Percentiles rank a stretch among this genome's conserved stretches.
Conservation (phyloP, 2,888 invertebrate species). For the Phortica okadai region DNA sequence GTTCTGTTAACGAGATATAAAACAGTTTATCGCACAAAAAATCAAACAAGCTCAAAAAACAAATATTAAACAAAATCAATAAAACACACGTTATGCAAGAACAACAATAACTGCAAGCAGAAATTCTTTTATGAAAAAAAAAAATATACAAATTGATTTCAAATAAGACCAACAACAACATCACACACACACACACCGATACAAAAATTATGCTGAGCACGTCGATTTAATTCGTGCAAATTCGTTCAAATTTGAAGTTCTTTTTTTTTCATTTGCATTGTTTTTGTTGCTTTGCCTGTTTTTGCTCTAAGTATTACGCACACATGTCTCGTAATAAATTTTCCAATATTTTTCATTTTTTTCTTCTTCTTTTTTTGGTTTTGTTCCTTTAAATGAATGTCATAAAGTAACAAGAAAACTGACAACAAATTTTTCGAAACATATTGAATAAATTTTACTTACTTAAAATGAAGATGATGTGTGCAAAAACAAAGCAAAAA, state of each 20-base stretch:
- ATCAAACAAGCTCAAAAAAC: neutral
- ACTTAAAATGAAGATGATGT: conserved; percentile 16
- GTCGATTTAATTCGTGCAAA: conserved; percentile 19
- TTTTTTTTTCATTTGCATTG: neutral
- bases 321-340: conserved; percentile 10
- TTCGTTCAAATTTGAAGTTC: neutral
- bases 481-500: neutral
- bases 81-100: neutral
- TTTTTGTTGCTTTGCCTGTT: neutral
- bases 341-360: conserved; percentile 10
- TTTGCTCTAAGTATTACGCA: neutral
- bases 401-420: neutral
- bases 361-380: neutral
- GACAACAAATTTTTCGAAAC: neutral
- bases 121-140: neutral
- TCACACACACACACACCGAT: neutral
- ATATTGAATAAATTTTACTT: conserved; percentile 16
- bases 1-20: no score
- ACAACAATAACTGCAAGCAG: neutral
- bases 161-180: neutral
- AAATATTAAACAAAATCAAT: conserved; percentile 9
- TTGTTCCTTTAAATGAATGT: no score
- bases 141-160: neutral
- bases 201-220: conserved; percentile 22
- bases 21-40: neutral